Percentiles rank a stretch among this genome's conserved stretches.
Evolutionary conservation across 2,888 invertebrate species (phyloP).

Genomic region (Synanthedon myopaeformis): DNA sequence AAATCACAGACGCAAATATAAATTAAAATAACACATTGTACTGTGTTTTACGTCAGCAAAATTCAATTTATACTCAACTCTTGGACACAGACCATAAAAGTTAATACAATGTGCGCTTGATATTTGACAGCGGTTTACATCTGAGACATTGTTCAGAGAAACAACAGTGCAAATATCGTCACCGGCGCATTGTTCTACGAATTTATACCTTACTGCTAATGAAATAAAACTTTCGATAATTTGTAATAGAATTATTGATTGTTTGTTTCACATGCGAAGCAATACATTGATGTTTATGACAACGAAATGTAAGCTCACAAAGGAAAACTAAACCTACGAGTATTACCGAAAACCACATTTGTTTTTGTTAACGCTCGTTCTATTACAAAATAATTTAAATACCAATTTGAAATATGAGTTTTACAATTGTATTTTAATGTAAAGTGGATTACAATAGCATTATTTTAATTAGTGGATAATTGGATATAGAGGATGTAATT

Average conservation of each 20-base stretch:
- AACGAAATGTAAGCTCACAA: slow-evolving; percentile 10
- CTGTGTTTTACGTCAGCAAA: slow-evolving; percentile 3
- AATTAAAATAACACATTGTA: not conserved
- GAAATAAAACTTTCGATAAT: not conserved
- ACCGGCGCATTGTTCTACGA: not conserved
- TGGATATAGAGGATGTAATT: too few relatives aligned
- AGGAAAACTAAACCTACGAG: slow-evolving; percentile 6
- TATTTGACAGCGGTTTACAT: slow-evolving; percentile 9
- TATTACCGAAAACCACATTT: too few relatives aligned
- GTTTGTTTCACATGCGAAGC: not conserved
- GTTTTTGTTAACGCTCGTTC: too few relatives aligned
- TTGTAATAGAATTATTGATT: not conserved
- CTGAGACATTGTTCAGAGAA: slow-evolving; percentile 2
- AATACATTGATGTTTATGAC: slow-evolving; percentile 10
- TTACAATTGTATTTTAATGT: too few relatives aligned
- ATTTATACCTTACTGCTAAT: not conserved
- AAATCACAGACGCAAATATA: not conserved
- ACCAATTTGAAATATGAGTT: too few relatives aligned
- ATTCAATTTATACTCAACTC: slow-evolving; percentile 9
- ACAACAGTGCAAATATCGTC: not conserved
- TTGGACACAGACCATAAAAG: slow-evolving; percentile 7
- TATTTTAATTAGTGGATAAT: too few relatives aligned
- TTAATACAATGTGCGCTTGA: slow-evolving; percentile 6
- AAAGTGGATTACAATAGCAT: too few relatives aligned
- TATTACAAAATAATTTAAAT: too few relatives aligned